phyloP scores from a whole-genome alignment of 2,888 invertebrate genomes.

The Spisula solida region DNA sequence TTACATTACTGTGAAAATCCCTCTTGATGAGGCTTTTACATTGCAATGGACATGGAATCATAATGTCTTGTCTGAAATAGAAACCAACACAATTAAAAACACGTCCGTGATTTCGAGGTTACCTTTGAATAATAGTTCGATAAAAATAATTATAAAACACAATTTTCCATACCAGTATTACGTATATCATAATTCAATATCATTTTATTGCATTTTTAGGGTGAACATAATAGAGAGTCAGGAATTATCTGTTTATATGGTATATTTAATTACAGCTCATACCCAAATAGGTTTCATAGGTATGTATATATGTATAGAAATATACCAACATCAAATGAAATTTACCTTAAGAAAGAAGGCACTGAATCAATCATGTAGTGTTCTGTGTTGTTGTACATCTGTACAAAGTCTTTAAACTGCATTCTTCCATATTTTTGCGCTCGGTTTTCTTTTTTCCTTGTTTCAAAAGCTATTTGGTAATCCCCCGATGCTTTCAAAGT shows the following conservation, averaged over 20 bases:
- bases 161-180: too few relatives aligned
- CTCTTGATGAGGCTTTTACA: conserved; percentile 75
- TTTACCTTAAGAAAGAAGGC: conserved; percentile 77
- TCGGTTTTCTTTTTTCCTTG: conserved; percentile 85
- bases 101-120: too few relatives aligned
- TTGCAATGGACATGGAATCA: conserved; percentile 84
- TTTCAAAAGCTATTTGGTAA: conserved; percentile 81
- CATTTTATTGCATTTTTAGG: too few relatives aligned
- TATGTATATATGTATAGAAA: too few relatives aligned
- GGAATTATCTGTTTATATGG: too few relatives aligned
- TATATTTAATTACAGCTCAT: too few relatives aligned
- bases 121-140: not conserved
- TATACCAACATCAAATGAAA: too few relatives aligned
- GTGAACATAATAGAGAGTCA: too few relatives aligned
- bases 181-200: too few relatives aligned
- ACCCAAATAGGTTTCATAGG: too few relatives aligned
- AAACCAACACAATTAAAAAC: too few relatives aligned
- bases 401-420: conserved; percentile 84
- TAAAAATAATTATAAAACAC: not conserved
- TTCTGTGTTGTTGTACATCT: conserved; percentile 82
- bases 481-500: conserved; percentile 73
- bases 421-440: conserved; percentile 75
- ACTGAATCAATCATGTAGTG: conserved; percentile 86
- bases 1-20: too few relatives aligned
- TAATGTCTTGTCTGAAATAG: conserved; percentile 81